Evolutionary conservation across 2,888 invertebrate genomes (phyloP).

Genomic region (Drosophila paranaensis): DNA sequence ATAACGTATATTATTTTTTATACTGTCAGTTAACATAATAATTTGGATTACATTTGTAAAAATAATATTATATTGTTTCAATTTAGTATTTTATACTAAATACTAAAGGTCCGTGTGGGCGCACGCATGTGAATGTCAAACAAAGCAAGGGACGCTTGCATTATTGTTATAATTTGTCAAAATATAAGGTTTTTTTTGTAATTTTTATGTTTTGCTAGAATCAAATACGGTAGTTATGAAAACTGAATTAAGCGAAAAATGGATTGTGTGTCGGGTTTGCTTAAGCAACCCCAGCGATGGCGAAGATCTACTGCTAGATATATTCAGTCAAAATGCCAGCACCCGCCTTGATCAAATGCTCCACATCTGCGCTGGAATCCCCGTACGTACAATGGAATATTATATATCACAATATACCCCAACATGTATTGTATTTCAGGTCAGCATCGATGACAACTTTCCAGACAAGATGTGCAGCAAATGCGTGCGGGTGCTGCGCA

Average conservation of each 20-base stretch:
- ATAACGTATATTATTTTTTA: neutral
- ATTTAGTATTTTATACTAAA: constrained; percentile 25
- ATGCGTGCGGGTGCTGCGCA: constrained; percentile 71
- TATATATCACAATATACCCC: neutral
- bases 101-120: neutral
- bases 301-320: constrained; percentile 70
- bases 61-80: too few relatives aligned
- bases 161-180: constrained; percentile 36
- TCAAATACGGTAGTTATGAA: constrained; percentile 62
- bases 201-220: constrained; percentile 24
- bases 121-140: constrained; percentile 22
- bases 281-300: constrained; percentile 62
- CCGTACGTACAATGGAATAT: constrained; percentile 59
- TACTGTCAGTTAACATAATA: neutral
- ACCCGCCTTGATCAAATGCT: constrained; percentile 82
- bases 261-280: constrained; percentile 82
- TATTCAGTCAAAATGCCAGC: constrained; percentile 74
- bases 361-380: constrained; percentile 82
- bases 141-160: constrained; percentile 42
- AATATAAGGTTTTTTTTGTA: constrained; percentile 10
- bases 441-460: constrained; percentile 77
- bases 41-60: too few relatives aligned
- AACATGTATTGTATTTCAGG: constrained; percentile 47
- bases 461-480: constrained; percentile 81
- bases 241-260: constrained; percentile 71